Conservation (phyloP, 2,113 vertebrate species). For the Psammodynastes pulverulentus region DNA sequence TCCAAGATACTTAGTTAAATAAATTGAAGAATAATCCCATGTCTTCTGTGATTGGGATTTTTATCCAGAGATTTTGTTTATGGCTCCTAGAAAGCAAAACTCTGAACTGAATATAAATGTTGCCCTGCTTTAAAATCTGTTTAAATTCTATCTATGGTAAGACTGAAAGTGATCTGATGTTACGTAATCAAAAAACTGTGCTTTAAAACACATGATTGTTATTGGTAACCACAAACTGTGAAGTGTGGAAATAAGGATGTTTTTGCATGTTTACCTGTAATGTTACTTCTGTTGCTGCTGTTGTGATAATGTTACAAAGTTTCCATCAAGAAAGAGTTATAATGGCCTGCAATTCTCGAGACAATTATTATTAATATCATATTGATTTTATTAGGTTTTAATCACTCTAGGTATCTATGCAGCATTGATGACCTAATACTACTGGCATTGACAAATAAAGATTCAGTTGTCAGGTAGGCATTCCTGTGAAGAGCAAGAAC, state of each 20-base stretch:
- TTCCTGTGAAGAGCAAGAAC: neutral
- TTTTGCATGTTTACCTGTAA: neutral
- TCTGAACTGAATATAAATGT: neutral
- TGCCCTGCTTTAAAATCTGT: neutral
- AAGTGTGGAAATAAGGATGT: neutral
- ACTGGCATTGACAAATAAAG: slow-evolving; percentile 10
- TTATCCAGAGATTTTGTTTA: neutral
- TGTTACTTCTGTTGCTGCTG: neutral
- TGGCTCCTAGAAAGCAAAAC: neutral
- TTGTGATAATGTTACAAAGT: neutral
- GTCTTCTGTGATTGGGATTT: accelerated
- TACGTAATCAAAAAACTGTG: neutral
- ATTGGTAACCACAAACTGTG: neutral
- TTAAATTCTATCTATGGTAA: neutral
- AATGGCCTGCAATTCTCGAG: neutral
- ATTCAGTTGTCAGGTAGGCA: neutral
- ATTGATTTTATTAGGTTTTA: neutral
- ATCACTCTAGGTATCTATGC: neutral
- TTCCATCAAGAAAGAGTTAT: neutral
- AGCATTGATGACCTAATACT: slow-evolving; percentile 12
- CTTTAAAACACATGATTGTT: accelerated
- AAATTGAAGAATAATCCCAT: neutral
- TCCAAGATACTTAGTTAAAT: neutral
- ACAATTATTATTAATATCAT: neutral
- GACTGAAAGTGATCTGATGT: neutral